Evolutionary conservation across 2,888 invertebrate genomes (phyloP).

Genomic region (Patella pellucida): DNA sequence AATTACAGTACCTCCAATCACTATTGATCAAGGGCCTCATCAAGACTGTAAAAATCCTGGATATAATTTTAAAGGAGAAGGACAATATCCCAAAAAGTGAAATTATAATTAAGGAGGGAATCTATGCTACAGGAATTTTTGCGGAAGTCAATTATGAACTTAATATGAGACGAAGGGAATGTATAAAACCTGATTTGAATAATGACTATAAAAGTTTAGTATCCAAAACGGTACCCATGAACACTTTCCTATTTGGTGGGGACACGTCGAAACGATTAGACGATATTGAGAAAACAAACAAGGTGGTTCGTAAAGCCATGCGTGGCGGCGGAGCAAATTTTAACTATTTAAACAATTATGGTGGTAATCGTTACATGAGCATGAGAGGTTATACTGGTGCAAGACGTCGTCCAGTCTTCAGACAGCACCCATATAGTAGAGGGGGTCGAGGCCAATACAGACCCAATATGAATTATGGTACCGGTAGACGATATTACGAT

Average conservation of each 20-base stretch:
- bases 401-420: too few relatives aligned
- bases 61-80: too few relatives aligned
- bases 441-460: too few relatives aligned
- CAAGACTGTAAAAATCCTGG: too few relatives aligned
- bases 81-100: neutral
- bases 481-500: too few relatives aligned
- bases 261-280: neutral
- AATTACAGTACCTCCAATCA: neutral
- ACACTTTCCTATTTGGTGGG: conserved; percentile 8
- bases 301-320: neutral
- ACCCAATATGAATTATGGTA: too few relatives aligned
- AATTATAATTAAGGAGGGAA: neutral
- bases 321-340: too few relatives aligned
- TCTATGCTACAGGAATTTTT: neutral
- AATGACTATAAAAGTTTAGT: neutral
- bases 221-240: conserved; percentile 2
- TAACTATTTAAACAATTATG: neutral
- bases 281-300: conserved; percentile 16
- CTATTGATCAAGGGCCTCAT: neutral
- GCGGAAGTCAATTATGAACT: conserved; percentile 15
- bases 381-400: too few relatives aligned
- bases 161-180: conserved; percentile 9
- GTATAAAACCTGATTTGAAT: conserved; percentile 14
- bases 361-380: too few relatives aligned
- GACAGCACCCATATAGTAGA: too few relatives aligned